Evolutionary conservation across 2,888 invertebrate species (phyloP), one percentile per base, ranked within the genome.

Genomic region (Liodrosophila aerea): DNA sequence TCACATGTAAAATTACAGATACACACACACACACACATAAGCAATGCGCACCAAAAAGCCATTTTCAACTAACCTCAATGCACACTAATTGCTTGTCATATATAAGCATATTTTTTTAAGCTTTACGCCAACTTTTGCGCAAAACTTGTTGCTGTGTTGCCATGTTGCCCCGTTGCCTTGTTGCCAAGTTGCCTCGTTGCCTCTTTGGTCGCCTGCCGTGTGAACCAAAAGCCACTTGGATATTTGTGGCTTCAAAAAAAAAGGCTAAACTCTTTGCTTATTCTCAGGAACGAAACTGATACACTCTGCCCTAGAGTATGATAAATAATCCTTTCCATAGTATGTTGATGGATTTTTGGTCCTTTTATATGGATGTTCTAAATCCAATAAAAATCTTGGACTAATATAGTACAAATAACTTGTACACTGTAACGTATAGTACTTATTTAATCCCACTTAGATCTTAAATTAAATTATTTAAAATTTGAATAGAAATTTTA

Each of bases 31-130:
- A 51, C 5, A 43, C n/a, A 54, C 7, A 43, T 22, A 41, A 45
- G 33, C 36, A 37, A 65, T 56, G 58, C 75, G 41, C 61, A 74
- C 37, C 59, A 66, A 63, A 63, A 77, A 76, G 56, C 66, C 66
- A 85, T 78, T 85, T 85, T 70, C 80, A 66, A 80, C 68, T 83
- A 81, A 81, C 81, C 81, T 69, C 81, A 85, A 81, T 81, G 82
- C 81, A 81, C 86, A 84, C 81, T 81, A 81, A 81, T 81, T 81
- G 81, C 81, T 81, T 81, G 81, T 81, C 81, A 81, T 76, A 68
- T 67, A 64, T 33, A 33, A 22, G 22, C 11, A 33, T 39, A 39
- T 64, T 44, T 69, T 69, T 76, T 70, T 58, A 64, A 83, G 69
- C 72, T 72, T 41, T 72, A 60, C 66, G 68, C 71, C 69, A 68